Evolutionary conservation across 2,113 vertebrate species (phyloP).

Genomic region (Semicossyphus pulcher): DNA sequence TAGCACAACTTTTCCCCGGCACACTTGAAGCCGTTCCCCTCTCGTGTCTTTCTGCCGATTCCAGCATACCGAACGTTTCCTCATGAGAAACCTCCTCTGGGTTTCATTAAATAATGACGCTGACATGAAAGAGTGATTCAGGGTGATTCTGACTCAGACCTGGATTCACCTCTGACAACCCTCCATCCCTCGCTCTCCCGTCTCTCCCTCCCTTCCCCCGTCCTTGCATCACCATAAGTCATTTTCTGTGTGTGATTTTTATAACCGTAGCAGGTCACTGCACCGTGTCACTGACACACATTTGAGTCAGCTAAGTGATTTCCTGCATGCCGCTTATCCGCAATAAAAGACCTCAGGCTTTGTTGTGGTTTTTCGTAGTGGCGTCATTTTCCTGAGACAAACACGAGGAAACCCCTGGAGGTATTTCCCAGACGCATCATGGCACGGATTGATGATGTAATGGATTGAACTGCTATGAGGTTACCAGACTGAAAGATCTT

Average conservation of each 20-base stretch:
- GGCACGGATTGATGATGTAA: slow-evolving; percentile 47
- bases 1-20: slow-evolving; percentile 4
- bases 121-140: slow-evolving; percentile 45
- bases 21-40: not conserved
- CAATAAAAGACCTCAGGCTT: slow-evolving; percentile 31
- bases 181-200: not conserved
- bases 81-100: slow-evolving; percentile 50
- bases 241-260: slow-evolving; percentile 9
- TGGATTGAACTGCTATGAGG: slow-evolving; percentile 25
- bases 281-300: slow-evolving; percentile 48
- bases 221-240: slow-evolving; percentile 25
- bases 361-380: slow-evolving; percentile 61
- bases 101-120: slow-evolving; percentile 53
- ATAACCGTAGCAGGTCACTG: slow-evolving; percentile 41
- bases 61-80: slow-evolving; percentile 44
- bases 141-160: slow-evolving; percentile 58
- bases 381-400: slow-evolving; percentile 66
- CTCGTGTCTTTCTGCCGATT: slow-evolving; percentile 30
- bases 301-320: slow-evolving; percentile 64
- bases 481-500: slow-evolving; percentile 8
- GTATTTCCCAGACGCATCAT: slow-evolving; percentile 50
- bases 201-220: not conserved
- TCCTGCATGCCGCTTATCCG: slow-evolving; percentile 35
- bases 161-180: slow-evolving; percentile 19
- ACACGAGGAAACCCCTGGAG: slow-evolving; percentile 53